Evolutionary conservation across 2,797 vertebrate species (phyloP).

Genomic region (Eulemur coronatus): DNA sequence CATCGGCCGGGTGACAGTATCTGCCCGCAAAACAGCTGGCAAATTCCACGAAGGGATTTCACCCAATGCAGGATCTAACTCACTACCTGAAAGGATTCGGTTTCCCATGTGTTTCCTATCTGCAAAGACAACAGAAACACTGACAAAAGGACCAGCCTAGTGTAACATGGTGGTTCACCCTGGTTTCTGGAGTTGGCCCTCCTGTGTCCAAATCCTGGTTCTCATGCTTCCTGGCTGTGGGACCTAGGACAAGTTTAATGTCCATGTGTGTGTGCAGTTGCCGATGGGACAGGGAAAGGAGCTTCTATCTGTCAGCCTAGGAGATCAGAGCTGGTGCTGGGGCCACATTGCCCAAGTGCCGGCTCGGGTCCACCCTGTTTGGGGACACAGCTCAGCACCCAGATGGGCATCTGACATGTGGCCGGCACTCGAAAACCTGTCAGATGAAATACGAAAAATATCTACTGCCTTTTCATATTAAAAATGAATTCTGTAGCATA

Average conservation of each 20-base stretch:
- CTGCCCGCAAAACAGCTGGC: not conserved
- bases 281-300: not conserved
- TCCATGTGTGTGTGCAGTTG: rapidly evolving
- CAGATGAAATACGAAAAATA: not conserved
- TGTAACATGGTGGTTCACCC: rapidly evolving
- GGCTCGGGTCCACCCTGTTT: not conserved
- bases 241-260: not conserved
- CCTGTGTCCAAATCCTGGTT: not conserved
- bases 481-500: not conserved
- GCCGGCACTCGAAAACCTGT: not conserved
- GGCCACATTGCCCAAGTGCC: rapidly evolving
- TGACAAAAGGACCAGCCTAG: not conserved
- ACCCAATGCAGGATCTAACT: not conserved
- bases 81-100: not conserved
- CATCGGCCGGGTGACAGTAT: not conserved
- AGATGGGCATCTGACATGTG: rapidly evolving
- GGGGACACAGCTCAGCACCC: rapidly evolving
- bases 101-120: not conserved
- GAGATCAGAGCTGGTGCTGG: not conserved
- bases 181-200: not conserved
- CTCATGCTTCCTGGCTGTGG: not conserved
- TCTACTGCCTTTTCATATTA: not conserved
- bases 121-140: not conserved
- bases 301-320: too few species aligned
- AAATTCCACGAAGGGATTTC: not conserved